Evolutionary conservation across 53 echinoderm and acorn worm species (phyloP).

Genomic region (Pentamera pediparva): DNA sequence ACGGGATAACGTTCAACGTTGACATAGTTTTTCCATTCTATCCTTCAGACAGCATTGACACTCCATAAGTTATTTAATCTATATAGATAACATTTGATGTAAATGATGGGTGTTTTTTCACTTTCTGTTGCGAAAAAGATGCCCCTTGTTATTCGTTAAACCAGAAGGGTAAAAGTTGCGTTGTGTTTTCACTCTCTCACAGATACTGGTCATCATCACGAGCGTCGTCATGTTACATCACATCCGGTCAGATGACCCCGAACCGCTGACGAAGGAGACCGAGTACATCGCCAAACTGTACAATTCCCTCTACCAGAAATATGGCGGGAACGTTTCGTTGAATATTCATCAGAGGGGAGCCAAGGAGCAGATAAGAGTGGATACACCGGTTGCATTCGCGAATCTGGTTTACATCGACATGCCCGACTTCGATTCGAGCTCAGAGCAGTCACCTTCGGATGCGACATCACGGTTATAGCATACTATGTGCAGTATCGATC

Average conservation of each 20-base stretch:
- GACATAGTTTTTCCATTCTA: too few species aligned
- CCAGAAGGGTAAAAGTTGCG: too few species aligned
- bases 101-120: too few species aligned
- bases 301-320: constrained; percentile 23
- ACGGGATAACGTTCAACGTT: too few species aligned
- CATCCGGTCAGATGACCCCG: constrained; percentile 14
- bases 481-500: neutral
- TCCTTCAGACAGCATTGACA: neutral
- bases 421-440: constrained; percentile 6
- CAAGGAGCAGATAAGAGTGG: neutral
- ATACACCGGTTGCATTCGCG: constrained; percentile 16
- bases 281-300: constrained; percentile 24
- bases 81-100: neutral
- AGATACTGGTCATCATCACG: constrained; percentile 22
- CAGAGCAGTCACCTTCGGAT: too few species aligned
- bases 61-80: too few species aligned
- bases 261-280: neutral
- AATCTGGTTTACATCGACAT: constrained; percentile 25
- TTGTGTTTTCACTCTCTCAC: neutral
- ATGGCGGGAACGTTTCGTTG: constrained; percentile 25
- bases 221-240: constrained; percentile 10
- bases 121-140: too few species aligned
- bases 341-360: constrained; percentile 24
- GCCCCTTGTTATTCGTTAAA: too few species aligned
- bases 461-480: constrained; percentile 2